phyloP scores from a whole-genome alignment of 2,888 invertebrate genomes.

The Cenopis cana region DNA sequence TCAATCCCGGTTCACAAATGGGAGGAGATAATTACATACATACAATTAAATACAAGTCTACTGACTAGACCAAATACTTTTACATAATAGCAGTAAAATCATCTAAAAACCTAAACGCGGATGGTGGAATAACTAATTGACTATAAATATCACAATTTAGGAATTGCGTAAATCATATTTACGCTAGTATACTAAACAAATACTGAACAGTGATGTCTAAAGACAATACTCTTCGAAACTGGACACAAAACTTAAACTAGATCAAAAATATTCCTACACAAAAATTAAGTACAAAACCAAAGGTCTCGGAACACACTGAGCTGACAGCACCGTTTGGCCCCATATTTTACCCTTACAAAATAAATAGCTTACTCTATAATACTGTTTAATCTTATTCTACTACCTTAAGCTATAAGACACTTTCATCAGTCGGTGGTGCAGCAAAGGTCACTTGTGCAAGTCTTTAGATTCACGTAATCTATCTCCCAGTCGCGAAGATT shows the following conservation, averaged over 20 bases:
- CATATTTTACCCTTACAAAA: conserved; percentile 61
- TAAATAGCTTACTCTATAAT: conserved; percentile 75
- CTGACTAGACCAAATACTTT: conserved; percentile 65
- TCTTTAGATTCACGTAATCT: conserved; percentile 27
- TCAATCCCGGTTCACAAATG: too few species aligned
- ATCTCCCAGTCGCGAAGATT: neutral
- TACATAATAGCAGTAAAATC: conserved; percentile 47
- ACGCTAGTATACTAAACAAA: conserved; percentile 61
- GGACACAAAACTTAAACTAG: conserved; percentile 38
- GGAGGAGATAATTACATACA: conserved; percentile 45
- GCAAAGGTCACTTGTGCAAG: conserved; percentile 41
- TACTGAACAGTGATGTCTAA: conserved; percentile 65
- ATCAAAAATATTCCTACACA: conserved; percentile 46
- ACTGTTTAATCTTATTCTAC: conserved; percentile 67
- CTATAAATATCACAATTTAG: conserved; percentile 79
- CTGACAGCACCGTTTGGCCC: conserved; percentile 81
- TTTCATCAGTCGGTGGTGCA: conserved; percentile 59
- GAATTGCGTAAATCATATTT: conserved; percentile 70
- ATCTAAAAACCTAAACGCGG: conserved; percentile 54
- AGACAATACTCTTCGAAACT: conserved; percentile 46
- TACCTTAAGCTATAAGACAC: conserved; percentile 63
- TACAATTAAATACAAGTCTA: conserved; percentile 50
- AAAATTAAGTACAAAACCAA: conserved; percentile 56
- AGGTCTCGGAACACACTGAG: conserved; percentile 65
- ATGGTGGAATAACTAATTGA: conserved; percentile 74